These are phyloP conservation scores for Megaceryle alcyon DNA, from an alignment of 2,797 vertebrate species.

Conservation along the genomic window DNA sequence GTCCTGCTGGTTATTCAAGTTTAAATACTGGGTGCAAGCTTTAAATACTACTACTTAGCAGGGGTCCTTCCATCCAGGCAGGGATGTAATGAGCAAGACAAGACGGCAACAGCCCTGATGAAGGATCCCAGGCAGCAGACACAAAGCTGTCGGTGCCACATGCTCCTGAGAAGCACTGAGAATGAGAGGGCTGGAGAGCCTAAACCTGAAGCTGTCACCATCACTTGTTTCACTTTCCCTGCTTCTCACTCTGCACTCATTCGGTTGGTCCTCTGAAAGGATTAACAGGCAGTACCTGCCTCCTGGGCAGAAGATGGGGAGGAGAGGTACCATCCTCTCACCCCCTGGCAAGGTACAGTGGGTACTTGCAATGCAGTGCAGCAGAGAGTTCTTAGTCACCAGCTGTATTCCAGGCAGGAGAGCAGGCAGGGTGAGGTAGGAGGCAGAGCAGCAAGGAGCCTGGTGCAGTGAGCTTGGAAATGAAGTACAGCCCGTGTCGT, in stretches of 20 bases:
- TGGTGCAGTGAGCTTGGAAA: background rate
- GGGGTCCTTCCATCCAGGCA: background rate
- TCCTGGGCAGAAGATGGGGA: background rate
- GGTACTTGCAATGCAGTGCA: background rate
- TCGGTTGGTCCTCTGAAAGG: background rate
- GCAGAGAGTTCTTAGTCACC: background rate
- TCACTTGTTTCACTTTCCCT: background rate
- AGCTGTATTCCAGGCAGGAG: background rate
- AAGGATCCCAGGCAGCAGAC: background rate
- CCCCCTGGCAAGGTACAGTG: background rate
- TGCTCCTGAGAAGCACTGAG: background rate
- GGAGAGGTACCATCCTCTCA: background rate
- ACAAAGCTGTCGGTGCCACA: background rate
- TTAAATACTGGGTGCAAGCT: background rate
- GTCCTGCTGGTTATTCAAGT: background rate
- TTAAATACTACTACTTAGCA: background rate
- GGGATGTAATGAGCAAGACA: background rate
- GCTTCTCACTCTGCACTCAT: background rate
- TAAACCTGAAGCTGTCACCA: background rate
- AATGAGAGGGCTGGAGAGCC: background rate
- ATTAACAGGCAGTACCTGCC: background rate
- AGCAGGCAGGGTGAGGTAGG: background rate
- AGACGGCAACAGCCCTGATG: background rate
- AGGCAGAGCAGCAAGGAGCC: background rate
- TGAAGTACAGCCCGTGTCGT: background rate